Evolutionary conservation across 1,140 invertebrate genomes (phyloP).

Genomic region (Prorops nasuta): DNA sequence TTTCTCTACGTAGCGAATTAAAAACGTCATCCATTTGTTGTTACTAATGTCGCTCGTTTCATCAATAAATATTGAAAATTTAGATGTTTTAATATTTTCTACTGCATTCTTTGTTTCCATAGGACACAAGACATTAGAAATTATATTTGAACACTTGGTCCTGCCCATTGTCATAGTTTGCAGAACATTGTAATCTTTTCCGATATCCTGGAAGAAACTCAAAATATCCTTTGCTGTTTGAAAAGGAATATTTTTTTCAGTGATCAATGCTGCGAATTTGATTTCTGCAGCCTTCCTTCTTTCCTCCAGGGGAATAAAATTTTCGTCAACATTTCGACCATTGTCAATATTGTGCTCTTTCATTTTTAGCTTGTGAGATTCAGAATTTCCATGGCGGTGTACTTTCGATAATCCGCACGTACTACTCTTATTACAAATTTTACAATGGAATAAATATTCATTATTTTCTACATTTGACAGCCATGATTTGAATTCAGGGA

Average conservation of each 20-base stretch:
- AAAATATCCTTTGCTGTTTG: background rate
- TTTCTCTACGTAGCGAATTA: conserved; percentile 3
- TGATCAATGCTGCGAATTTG: conserved; percentile 8
- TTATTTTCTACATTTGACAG: too few species aligned
- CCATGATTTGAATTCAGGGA: too few species aligned
- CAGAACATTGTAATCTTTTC: conserved; percentile 1
- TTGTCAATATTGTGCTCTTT: background rate
- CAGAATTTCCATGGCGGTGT: background rate
- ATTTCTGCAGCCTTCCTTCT: background rate
- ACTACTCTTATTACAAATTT: too few species aligned
- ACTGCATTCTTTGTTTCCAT: background rate
- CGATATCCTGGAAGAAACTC: conserved; percentile 4
- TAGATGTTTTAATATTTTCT: background rate
- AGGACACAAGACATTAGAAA: conserved; percentile 6
- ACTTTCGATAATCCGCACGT: background rate
- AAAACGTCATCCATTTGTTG: conserved; percentile 10
- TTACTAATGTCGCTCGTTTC: conserved; percentile 7
- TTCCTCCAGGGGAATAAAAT: background rate
- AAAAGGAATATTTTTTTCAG: conserved; percentile 15
- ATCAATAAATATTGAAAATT: background rate
- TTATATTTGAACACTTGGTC: conserved; percentile 8
- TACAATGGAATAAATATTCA: too few species aligned
- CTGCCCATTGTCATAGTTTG: conserved; percentile 4
- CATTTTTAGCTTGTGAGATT: background rate
- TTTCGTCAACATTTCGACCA: background rate